A percentile compares a stretch with the other conserved stretches of the same genome.
Conservation (phyloP, 2,888 invertebrate genomes). For the Artemia sinica region DNA sequence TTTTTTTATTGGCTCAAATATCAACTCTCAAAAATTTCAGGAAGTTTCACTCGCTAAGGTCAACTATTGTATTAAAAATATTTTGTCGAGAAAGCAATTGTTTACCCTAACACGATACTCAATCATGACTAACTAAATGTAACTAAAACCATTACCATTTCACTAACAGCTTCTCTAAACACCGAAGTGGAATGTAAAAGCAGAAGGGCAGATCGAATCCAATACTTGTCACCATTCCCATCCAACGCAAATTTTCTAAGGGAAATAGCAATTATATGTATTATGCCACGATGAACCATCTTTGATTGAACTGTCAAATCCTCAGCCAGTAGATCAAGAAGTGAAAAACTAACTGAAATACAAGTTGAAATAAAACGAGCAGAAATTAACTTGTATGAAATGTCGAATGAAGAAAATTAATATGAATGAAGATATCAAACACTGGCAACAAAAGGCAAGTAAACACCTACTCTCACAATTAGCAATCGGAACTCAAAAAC, state of each 20-base stretch:
- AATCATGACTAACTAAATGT: too few relatives aligned
- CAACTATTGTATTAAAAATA: too few relatives aligned
- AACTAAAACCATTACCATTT: neutral
- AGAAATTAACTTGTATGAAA: neutral
- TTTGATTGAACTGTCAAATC: neutral
- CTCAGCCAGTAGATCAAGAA: neutral
- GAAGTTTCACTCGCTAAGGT: too few relatives aligned
- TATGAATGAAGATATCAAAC: too few relatives aligned
- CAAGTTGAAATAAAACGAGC: neutral
- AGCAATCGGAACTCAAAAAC: too few relatives aligned
- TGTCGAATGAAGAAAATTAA: neutral
- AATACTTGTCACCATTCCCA: slow-evolving; percentile 1
- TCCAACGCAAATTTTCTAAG: slow-evolving; percentile 1
- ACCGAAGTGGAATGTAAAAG: slow-evolving; percentile 1
- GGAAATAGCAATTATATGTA: neutral
- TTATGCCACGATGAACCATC: slow-evolving; percentile 1
- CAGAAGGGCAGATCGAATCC: slow-evolving; percentile 3
- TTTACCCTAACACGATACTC: too few relatives aligned
- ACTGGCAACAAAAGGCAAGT: too few relatives aligned
- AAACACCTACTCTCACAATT: too few relatives aligned
- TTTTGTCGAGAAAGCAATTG: too few relatives aligned
- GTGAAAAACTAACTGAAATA: slow-evolving; percentile 1
- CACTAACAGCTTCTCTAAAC: slow-evolving; percentile 1
- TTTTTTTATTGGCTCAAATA: too few relatives aligned
- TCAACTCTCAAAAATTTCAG: too few relatives aligned